phyloP scores from a whole-genome alignment of 2,888 invertebrate species.

The Cantharis flavilabris region DNA sequence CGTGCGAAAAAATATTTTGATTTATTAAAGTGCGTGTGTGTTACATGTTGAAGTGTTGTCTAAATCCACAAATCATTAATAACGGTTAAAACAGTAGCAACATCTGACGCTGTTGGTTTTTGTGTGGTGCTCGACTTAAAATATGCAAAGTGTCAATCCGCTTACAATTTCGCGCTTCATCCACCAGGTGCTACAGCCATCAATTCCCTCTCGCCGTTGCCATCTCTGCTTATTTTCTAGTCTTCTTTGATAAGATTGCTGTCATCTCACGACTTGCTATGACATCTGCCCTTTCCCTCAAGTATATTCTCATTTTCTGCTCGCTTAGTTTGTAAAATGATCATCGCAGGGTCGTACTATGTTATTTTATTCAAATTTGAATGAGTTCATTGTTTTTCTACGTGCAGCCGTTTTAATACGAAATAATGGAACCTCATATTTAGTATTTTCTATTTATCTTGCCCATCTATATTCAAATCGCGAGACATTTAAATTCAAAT shows the following conservation, averaged over 20 bases:
- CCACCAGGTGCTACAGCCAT: conserved; percentile 35
- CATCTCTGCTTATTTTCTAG: conserved; percentile 15
- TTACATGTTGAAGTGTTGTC: conserved; percentile 25
- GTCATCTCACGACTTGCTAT: conserved; percentile 34
- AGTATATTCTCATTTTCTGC: conserved; percentile 37
- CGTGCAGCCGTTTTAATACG: neutral
- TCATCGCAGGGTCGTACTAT: conserved; percentile 26
- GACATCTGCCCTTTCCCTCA: conserved; percentile 40
- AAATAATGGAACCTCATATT: neutral
- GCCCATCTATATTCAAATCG: neutral
- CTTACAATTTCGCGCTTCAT: conserved; percentile 38
- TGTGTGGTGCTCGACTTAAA: conserved; percentile 24
- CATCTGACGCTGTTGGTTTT: conserved; percentile 24
- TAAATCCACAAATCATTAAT: conserved; percentile 26
- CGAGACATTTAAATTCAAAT: neutral
- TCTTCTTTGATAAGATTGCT: conserved; percentile 30
- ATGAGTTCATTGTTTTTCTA: conserved; percentile 1
- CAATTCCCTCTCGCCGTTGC: conserved; percentile 19
- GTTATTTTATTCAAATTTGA: conserved; percentile 25
- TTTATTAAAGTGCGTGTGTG: conserved; percentile 27
- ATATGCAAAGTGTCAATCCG: conserved; percentile 35
- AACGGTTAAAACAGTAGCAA: conserved; percentile 17
- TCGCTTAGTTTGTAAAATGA: conserved; percentile 34
- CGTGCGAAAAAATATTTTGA: conserved; percentile 18
- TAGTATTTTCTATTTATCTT: neutral